Percentiles rank a stretch among this genome's conserved stretches.
phyloP scores from a whole-genome alignment of 2,797 vertebrate genomes.

The Mionectes olivaceus region DNA sequence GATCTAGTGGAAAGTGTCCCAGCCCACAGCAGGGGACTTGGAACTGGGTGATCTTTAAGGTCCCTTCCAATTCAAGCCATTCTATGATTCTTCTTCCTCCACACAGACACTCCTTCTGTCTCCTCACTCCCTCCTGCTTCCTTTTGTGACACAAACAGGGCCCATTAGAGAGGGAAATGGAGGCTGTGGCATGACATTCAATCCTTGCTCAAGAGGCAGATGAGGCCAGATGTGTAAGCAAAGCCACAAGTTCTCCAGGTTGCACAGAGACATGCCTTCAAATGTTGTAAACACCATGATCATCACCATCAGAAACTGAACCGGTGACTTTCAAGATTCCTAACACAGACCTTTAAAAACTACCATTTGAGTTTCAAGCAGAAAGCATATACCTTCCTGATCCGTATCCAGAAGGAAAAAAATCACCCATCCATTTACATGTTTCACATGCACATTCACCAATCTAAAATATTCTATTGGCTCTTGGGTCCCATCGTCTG shows the following conservation, averaged over 20 bases:
- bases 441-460: neutral
- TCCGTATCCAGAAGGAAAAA: neutral
- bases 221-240: neutral
- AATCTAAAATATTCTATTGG: neutral
- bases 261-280: neutral
- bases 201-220: neutral
- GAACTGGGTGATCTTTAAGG: neutral
- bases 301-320: neutral
- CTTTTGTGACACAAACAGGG: fast-evolving
- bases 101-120: neutral
- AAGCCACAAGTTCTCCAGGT: neutral
- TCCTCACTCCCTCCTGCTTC: neutral
- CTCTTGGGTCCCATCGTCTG: neutral
- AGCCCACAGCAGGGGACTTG: neutral
- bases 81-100: neutral
- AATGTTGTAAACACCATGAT: too few relatives aligned
- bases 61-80: neutral
- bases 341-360: neutral
- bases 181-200: neutral
- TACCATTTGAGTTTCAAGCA: neutral
- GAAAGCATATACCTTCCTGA: neutral
- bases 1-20: neutral
- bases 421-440: neutral
- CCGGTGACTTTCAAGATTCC: fast-evolving
- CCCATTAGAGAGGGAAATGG: neutral